Base-by-base conservation (phyloP, 2,888 invertebrate species). In the Drosophila kokeensis region DNA sequence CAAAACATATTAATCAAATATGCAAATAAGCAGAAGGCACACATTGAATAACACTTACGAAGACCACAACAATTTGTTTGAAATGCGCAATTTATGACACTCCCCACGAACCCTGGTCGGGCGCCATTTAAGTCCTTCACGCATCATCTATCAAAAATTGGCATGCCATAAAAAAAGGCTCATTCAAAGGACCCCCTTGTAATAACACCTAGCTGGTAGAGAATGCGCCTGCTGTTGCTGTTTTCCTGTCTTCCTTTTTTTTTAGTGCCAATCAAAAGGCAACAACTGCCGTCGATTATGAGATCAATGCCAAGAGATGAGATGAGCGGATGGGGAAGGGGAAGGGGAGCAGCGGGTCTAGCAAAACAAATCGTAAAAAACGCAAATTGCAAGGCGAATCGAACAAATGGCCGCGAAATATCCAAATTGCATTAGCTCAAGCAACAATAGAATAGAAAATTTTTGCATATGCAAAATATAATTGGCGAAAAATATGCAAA, bases 61-160 rank as follows among this genome's bases (percentile, higher is more conserved):
- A 40, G 62, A 49, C 64, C 62, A 45, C 59, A 67, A 53, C 71
- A 58, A 74, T 60, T 71, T 74, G 74, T 50, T 63, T 38, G 57
- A 61, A 52, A 27, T 40, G 55, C 60, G 48, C 72, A 69, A 67
- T 77, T 73, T 62, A 66, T 63, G 59, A 50, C 58, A 64, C 29
- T 38, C 29, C 34, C 48, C 21, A 24, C 11, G 30, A n/a, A 42
- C 32, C 13, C 36, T n/a, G 52, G 50, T 29, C 29, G 30, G 32
- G 53, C n/a, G 58, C 49, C 68, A 65, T 64, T 48, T 69, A 76
- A 62, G 70, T 74, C 76, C 76, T 90, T 76, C 82, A 87, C 89
- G 87, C 80, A 74, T 90, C 87, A 87, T 87, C 89, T 71, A 87
- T 87, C 87, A 89, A 76, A 90, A 78, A 85, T 89, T 87, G 85